phyloP scores from a whole-genome alignment of 2,797 vertebrate genomes.

The Huso huso region DNA sequence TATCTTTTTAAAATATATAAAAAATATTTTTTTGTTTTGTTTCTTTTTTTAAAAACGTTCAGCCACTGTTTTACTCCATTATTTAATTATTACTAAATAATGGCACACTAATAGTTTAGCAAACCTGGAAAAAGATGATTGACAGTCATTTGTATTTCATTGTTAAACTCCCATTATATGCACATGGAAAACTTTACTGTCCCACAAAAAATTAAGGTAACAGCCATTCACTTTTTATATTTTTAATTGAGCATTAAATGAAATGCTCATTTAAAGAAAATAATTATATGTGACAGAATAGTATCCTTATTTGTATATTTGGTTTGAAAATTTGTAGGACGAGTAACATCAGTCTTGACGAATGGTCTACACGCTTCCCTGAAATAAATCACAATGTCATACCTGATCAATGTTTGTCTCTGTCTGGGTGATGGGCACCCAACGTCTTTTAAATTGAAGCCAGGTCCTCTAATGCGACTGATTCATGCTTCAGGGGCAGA shows the following conservation, averaged over 20 bases:
- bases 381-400: conserved; percentile 31
- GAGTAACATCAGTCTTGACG: no score
- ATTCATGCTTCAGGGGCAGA: conserved; percentile 31
- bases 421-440: conserved; percentile 28
- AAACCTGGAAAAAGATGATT: neutral
- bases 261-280: conserved; percentile 12
- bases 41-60: no score
- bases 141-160: neutral
- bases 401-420: conserved; percentile 45
- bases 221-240: neutral
- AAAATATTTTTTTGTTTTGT: no score
- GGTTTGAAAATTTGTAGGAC: no score
- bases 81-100: no score
- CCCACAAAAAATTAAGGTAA: neutral
- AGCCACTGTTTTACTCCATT: no score
- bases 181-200: conserved; percentile 10
- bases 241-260: neutral
- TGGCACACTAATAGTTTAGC: no score
- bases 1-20: no score
- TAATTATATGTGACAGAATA: neutral
- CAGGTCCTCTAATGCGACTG: conserved; percentile 34
- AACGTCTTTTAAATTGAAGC: conserved; percentile 35
- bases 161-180: conserved; percentile 1
- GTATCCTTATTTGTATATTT: no score
- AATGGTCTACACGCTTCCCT: no score